phyloP scores from a whole-genome alignment of 2,888 invertebrate genomes.

The Dynastes maya region DNA sequence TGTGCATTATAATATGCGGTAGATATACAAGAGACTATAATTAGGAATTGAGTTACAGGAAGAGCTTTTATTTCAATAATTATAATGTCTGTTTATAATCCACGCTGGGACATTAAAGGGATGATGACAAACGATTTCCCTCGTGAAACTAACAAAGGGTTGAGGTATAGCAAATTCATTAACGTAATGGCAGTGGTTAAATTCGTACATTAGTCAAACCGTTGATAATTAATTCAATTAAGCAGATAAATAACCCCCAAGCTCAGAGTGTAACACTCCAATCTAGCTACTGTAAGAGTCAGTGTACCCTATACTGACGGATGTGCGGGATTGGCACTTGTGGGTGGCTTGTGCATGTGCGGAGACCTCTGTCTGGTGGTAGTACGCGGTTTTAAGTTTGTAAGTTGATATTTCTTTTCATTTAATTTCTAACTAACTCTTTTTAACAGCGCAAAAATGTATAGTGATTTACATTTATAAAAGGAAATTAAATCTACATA shows the following conservation, averaged over 20 bases:
- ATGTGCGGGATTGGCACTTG: constrained; percentile 44
- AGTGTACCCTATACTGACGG: constrained; percentile 41
- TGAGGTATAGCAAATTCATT: constrained; percentile 46
- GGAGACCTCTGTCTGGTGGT: background rate
- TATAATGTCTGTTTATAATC: constrained; percentile 26
- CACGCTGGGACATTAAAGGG: constrained; percentile 33
- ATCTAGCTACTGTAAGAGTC: constrained; percentile 42
- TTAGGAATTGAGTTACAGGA: constrained; percentile 40
- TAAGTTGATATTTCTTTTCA: constrained; percentile 26
- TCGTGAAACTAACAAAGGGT: constrained; percentile 34
- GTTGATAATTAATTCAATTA: constrained; percentile 44
- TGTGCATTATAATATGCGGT: background rate
- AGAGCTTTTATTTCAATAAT: constrained; percentile 44
- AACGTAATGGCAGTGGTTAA: constrained; percentile 39
- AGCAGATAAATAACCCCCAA: constrained; percentile 44
- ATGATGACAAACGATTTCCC: constrained; percentile 41
- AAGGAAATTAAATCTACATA: background rate
- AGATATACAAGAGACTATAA: background rate
- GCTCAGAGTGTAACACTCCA: constrained; percentile 39
- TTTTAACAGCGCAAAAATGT: background rate
- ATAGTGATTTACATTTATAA: background rate
- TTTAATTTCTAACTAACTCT: background rate
- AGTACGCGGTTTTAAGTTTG: background rate
- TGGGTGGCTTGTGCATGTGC: constrained; percentile 27
- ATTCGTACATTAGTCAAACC: constrained; percentile 44